Evolutionary conservation across 1,140 invertebrate genomes (phyloP).

Genomic region (Scaptodrosophila lebanonensis): DNA sequence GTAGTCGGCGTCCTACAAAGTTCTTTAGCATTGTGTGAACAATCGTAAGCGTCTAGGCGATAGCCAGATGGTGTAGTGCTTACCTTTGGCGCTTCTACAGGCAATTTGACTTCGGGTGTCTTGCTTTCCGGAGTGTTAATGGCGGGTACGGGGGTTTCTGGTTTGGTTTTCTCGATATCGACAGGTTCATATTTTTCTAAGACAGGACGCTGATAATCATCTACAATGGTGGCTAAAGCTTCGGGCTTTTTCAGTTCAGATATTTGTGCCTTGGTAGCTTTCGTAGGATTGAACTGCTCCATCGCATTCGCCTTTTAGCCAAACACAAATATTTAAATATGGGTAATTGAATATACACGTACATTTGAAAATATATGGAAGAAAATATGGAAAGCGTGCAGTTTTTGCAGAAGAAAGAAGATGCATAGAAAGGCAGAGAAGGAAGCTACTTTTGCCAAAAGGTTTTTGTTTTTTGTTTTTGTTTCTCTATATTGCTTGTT

Average conservation of each 20-base stretch:
- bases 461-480: too few relatives aligned
- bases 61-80: too few relatives aligned
- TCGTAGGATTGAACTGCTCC: constrained; percentile 42
- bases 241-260: constrained; percentile 59
- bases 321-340: constrained; percentile 6
- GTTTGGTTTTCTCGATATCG: constrained; percentile 43
- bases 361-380: too few relatives aligned
- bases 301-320: constrained; percentile 44
- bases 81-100: constrained; percentile 47
- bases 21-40: too few relatives aligned
- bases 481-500: too few relatives aligned
- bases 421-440: not conserved
- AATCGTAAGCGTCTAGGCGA: too few relatives aligned
- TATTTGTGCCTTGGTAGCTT: constrained; percentile 44
- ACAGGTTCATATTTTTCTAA: constrained; percentile 78
- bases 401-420: too few relatives aligned
- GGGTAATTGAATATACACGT: not conserved
- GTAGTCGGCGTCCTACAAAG: too few relatives aligned
- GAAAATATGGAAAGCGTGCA: too few relatives aligned
- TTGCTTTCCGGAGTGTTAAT: constrained; percentile 39
- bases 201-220: constrained; percentile 78
- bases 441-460: constrained; percentile 5
- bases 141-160: constrained; percentile 20
- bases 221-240: constrained; percentile 45
- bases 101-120: constrained; percentile 29